Conservation (phyloP, 2,797 vertebrate genomes). For the Diglossa cyanea region DNA sequence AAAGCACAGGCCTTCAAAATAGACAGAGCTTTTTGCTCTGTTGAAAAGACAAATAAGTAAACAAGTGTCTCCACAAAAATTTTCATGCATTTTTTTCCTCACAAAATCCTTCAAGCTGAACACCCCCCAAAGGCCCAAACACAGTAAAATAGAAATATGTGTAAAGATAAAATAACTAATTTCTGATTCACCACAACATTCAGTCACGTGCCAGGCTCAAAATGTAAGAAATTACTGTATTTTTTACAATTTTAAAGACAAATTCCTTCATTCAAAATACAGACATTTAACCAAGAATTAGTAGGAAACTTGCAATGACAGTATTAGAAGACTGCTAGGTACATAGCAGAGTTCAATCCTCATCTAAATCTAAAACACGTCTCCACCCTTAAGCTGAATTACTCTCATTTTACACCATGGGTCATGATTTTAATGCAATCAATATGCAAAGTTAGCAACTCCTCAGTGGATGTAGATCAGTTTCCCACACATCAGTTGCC, state of each 20-base stretch:
- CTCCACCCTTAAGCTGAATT: background rate
- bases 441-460: background rate
- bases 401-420: background rate
- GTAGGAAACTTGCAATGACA: background rate
- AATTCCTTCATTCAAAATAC: background rate
- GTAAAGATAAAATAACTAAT: background rate
- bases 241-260: background rate
- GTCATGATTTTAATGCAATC: background rate
- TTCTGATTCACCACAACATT: background rate
- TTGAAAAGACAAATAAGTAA: background rate
- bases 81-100: background rate
- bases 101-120: background rate
- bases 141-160: background rate
- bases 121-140: background rate
- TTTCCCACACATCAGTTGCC: background rate
- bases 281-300: background rate
- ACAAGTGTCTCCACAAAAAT: background rate
- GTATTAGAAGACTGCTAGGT: background rate
- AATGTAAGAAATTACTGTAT: background rate
- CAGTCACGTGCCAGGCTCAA: background rate
- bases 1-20: background rate
- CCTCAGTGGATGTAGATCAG: background rate
- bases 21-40: background rate
- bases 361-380: background rate
- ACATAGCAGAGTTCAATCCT: background rate